These are phyloP conservation scores for Cavia porcellus DNA, from an alignment of 2,113 vertebrate species.

Conservation along the genomic window DNA sequence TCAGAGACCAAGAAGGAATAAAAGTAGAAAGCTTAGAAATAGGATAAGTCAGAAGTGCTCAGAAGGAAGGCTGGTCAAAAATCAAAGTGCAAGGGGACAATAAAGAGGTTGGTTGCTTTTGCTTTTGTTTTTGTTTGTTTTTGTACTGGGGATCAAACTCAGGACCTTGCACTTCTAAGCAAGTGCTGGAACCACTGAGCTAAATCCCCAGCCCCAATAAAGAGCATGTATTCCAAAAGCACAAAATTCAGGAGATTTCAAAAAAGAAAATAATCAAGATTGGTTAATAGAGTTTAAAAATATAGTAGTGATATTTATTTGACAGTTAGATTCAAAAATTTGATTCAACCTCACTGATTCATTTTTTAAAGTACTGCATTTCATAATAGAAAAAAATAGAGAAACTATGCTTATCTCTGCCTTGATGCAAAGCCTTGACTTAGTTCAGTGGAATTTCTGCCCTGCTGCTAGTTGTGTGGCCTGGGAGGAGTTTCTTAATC, in stretches of 20 bases:
- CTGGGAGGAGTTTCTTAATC: neutral
- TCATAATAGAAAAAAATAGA: slow-evolving; percentile 16
- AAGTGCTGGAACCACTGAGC: too few relatives aligned
- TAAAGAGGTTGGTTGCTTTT: neutral
- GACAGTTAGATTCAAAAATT: neutral
- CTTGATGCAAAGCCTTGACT: neutral
- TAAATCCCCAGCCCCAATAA: neutral
- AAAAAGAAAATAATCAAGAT: slow-evolving; percentile 19
- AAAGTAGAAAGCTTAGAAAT: neutral
- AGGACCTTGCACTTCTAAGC: too few relatives aligned
- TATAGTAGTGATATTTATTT: neutral
- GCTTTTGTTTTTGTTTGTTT: too few relatives aligned
- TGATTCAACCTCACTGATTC: neutral
- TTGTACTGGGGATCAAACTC: too few relatives aligned
- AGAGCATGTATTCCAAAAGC: neutral
- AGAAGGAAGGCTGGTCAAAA: neutral
- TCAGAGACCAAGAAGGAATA: neutral
- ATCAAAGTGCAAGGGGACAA: neutral
- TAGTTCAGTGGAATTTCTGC: slow-evolving; percentile 8
- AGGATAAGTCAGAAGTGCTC: neutral
- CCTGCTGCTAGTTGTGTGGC: neutral
- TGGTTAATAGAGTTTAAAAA: neutral
- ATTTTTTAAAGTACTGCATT: neutral
- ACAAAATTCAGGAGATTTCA: neutral
- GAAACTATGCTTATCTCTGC: neutral